Base-by-base conservation (phyloP, 2,888 invertebrate species). In the Heliconius ethilla region DNA sequence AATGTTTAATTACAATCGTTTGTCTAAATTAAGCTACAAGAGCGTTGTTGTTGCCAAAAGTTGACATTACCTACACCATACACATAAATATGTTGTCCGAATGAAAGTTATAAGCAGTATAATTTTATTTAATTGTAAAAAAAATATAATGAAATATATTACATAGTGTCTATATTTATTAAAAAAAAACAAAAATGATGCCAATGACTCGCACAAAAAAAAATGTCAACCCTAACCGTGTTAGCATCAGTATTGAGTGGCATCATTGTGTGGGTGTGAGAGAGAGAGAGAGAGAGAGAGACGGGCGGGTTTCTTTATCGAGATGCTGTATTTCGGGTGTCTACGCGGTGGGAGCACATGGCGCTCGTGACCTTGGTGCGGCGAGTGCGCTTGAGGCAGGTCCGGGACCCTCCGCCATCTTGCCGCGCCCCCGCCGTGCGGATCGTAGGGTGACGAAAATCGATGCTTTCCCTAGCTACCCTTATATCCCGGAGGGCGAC, bases 361-460 rank as follows among this genome's bases (percentile, higher is more conserved):
- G 89, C 86, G 83, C 82, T 85, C 89, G 86, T 90, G 93, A 93
- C 93, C 93, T 93, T 93, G 93, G 69, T 87, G 80, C 80, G 83
- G 82, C 84, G 88, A 87, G 85, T 86, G 89, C 89, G 91, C 90
- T 89, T 94, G 93, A 92, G 94, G 94, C 87, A 93, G 93, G 94
- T 93, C 91, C 87, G 90, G 92, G 85, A 89, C 92, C 92, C 92
- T 89, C 91, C 91, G 89, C 86, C 89, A 86, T 89, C 89, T 91
- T 90, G 90, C 90, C 90, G 89, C 90, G 84, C 84, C 85, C 88
- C 86, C 85, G 82, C 80, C 81, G 82, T 79, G 79, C 77, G 80
- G 75, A 81, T 77, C 79, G 86, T 89, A 89, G 93, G 93, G 92
- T 92, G 92, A 90, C 92, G 86, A 93, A 94, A 94, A 94, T 94